phyloP scores from a whole-genome alignment of 2,113 vertebrate species.

The Meles meles region DNA sequence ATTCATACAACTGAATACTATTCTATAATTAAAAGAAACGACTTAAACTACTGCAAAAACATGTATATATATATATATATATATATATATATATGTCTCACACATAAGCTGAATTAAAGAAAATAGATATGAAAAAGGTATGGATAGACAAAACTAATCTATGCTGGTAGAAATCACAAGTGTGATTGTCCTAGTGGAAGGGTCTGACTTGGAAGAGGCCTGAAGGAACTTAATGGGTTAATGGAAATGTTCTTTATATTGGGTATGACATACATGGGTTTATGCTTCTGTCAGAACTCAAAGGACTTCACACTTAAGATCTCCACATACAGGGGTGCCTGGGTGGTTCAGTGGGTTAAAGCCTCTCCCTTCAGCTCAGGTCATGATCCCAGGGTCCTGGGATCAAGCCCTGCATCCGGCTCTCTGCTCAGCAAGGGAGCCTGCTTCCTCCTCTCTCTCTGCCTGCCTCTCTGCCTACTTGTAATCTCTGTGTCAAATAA shows the following conservation, averaged over 20 bases:
- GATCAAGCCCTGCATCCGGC: too few species aligned
- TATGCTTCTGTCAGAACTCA: slow-evolving; percentile 1
- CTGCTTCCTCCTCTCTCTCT: too few species aligned
- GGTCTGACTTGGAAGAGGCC: background rate
- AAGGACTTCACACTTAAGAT: slow-evolving; percentile 5
- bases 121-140: background rate
- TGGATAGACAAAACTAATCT: background rate
- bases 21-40: slow-evolving; percentile 21
- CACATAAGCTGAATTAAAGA: background rate
- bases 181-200: background rate
- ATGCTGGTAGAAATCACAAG: background rate
- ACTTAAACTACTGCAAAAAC: background rate
- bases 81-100: background rate
- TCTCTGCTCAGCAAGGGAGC: too few species aligned
- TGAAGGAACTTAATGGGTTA: background rate
- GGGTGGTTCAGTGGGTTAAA: too few species aligned
- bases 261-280: background rate
- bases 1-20: background rate
- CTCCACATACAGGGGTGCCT: background rate
- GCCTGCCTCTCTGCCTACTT: too few species aligned
- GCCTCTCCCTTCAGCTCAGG: too few species aligned
- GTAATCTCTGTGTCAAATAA: too few species aligned
- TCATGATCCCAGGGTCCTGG: too few species aligned
- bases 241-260: background rate
- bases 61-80: background rate